Evolutionary conservation across 2,113 vertebrate species (phyloP).

Genomic region (Prolemur simus): DNA sequence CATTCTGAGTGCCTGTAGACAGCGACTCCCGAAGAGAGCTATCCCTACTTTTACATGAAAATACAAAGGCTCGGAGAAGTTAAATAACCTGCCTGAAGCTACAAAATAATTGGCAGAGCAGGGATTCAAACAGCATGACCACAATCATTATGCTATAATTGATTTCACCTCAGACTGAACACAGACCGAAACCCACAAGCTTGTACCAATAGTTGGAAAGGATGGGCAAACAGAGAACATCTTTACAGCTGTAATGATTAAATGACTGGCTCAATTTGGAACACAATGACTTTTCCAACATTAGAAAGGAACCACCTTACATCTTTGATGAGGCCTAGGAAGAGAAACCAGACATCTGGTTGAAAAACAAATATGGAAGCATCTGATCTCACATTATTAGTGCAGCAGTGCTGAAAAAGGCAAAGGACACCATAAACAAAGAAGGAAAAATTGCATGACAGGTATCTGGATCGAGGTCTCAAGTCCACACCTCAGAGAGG

Average conservation of each 20-base stretch:
- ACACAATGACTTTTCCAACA: background rate
- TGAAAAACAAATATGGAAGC: background rate
- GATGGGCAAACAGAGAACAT: background rate
- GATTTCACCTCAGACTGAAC: background rate
- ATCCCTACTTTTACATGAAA: background rate
- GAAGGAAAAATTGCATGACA: background rate
- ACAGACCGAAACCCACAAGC: background rate
- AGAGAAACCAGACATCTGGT: background rate
- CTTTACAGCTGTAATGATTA: background rate
- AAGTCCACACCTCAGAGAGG: background rate
- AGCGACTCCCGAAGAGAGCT: background rate
- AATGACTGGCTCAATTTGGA: background rate
- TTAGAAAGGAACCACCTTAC: background rate
- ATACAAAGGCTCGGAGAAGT: conserved; percentile 7
- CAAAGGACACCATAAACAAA: background rate
- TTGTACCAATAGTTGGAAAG: background rate
- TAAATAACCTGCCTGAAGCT: background rate
- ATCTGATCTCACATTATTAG: background rate
- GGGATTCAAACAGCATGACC: background rate
- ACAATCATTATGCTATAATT: background rate
- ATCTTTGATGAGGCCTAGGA: background rate
- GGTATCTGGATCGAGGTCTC: background rate
- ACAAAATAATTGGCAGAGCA: background rate
- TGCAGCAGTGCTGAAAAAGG: background rate
- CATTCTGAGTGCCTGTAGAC: no score